phyloP scores from a whole-genome alignment of 2,888 invertebrate genomes.

The Folsomia candida region DNA sequence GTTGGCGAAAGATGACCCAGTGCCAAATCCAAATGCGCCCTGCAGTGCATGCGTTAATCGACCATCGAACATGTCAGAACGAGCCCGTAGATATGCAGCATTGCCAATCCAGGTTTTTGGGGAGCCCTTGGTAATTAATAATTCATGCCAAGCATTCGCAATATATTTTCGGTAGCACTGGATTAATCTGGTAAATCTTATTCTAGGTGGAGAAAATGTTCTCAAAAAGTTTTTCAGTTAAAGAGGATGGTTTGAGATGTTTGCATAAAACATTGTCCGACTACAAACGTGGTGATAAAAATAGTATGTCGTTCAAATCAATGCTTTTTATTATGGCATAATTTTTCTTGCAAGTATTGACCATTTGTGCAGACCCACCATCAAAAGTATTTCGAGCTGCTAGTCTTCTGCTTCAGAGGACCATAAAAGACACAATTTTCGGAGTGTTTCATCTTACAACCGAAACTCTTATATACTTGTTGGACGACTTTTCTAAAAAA shows the following conservation, averaged over 20 bases:
- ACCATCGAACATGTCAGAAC: slow-evolving; percentile 50
- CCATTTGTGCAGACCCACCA: slow-evolving; percentile 40
- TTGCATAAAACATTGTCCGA: slow-evolving; percentile 61
- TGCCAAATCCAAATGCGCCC: slow-evolving; percentile 13
- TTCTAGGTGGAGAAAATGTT: slow-evolving; percentile 81
- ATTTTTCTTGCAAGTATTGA: not conserved
- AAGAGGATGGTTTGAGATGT: slow-evolving; percentile 78
- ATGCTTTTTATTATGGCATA: slow-evolving; percentile 7
- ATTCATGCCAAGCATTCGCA: not conserved
- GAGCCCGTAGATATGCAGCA: slow-evolving; percentile 65
- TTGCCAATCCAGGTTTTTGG: slow-evolving; percentile 88
- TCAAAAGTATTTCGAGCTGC: slow-evolving; percentile 63
- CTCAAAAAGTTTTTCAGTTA: slow-evolving; percentile 84
- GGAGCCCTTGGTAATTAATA: slow-evolving; percentile 68
- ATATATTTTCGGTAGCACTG: not conserved
- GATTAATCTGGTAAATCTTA: not conserved
- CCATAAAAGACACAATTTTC: slow-evolving; percentile 82
- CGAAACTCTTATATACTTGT: slow-evolving; percentile 74
- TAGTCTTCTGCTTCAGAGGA: slow-evolving; percentile 72
- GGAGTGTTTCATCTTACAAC: slow-evolving; percentile 82
- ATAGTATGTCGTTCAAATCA: slow-evolving; percentile 27
- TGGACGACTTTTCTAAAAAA: slow-evolving; percentile 78
- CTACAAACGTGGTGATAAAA: slow-evolving; percentile 49
- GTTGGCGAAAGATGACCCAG: slow-evolving; percentile 3
- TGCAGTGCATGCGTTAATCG: slow-evolving; percentile 23